phyloP scores from a whole-genome alignment of 2,113 vertebrate species.

The Ariopsis seemanni region DNA sequence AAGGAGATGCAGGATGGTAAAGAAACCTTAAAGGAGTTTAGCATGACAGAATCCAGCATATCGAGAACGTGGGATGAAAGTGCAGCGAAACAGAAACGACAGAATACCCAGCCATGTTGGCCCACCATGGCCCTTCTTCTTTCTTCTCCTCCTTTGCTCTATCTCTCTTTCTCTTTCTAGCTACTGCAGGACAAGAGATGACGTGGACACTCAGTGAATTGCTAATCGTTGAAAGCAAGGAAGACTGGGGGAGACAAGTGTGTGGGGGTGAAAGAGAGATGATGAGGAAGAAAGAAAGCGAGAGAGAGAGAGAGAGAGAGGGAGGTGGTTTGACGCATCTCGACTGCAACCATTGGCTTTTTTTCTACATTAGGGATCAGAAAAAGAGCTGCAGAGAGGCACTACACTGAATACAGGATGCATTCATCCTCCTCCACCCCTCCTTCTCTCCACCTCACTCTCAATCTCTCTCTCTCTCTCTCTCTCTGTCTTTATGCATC shows the following conservation, averaged over 20 bases:
- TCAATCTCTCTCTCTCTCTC: constrained; percentile 45
- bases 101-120: constrained; percentile 15
- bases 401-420: constrained; percentile 71
- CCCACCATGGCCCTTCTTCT: background rate
- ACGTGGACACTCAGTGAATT: constrained; percentile 72
- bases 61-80: background rate
- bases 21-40: constrained; percentile 8
- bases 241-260: background rate
- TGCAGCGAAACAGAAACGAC: constrained; percentile 15
- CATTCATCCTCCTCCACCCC: constrained; percentile 51
- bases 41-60: background rate
- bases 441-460: constrained; percentile 31
- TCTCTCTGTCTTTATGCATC: constrained; percentile 26
- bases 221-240: constrained; percentile 60
- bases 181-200: constrained; percentile 66
- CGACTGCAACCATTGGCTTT: constrained; percentile 59
- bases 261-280: constrained; percentile 45
- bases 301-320: constrained; percentile 14
- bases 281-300: constrained; percentile 7
- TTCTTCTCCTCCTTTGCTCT: constrained; percentile 17
- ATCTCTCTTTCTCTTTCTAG: constrained; percentile 26
- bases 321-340: constrained; percentile 56
- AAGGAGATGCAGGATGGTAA: background rate
- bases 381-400: constrained; percentile 68
- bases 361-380: constrained; percentile 52